Conservation (phyloP, 92 coral and sea anemone genomes). For the Phymanthus crucifer region DNA sequence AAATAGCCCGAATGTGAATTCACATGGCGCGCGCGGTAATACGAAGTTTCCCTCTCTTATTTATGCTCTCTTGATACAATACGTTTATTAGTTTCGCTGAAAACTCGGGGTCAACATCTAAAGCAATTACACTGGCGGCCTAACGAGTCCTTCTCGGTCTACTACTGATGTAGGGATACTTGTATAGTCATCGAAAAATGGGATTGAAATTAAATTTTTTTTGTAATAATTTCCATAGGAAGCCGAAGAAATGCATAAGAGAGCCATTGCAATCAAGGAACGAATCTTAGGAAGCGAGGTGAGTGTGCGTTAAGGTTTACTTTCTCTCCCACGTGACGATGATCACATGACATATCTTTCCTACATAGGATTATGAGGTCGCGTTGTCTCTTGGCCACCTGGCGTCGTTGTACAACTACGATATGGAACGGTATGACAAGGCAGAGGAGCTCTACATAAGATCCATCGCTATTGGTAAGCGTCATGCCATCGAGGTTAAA, state of each 20-base stretch:
- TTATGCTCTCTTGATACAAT: no score
- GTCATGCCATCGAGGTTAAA: neutral
- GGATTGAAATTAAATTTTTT: neutral
- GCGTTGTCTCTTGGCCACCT: constrained; percentile 94
- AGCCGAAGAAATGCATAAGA: constrained; percentile 97
- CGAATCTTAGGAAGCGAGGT: constrained; percentile 91
- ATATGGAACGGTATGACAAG: constrained; percentile 88
- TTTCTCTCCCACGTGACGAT: neutral
- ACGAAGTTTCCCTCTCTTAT: no score
- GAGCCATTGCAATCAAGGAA: constrained; percentile 97
- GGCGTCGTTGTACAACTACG: constrained; percentile 93
- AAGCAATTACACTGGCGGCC: no score
- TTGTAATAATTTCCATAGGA: constrained; percentile 48
- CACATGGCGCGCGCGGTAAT: no score
- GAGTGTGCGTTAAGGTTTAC: neutral
- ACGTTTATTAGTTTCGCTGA: no score
- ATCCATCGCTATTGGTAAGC: constrained; percentile 41
- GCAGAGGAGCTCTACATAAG: constrained; percentile 89
- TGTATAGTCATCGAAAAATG: no score
- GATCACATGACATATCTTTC: neutral
- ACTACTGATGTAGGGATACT: no score
- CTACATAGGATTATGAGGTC: constrained; percentile 89
- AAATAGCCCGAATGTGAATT: no score
- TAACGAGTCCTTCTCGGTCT: no score
- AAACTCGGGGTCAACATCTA: no score